A percentile compares a stretch with the other conserved stretches of the same genome.
Evolutionary conservation across 2,113 vertebrate species (phyloP).

Genomic region (Triplophysa rosa): DNA sequence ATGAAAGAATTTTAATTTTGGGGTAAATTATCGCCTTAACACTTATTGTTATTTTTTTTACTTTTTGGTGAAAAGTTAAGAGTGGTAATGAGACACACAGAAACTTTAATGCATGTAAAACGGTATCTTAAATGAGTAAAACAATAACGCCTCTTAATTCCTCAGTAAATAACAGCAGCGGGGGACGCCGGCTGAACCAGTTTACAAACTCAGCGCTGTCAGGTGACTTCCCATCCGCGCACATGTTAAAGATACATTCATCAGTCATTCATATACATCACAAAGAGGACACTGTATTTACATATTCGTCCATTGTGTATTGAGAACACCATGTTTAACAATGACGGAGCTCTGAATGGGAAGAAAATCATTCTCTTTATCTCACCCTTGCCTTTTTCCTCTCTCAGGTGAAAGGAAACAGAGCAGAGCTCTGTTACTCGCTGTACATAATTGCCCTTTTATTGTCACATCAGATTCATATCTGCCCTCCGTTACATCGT

Average conservation of each 20-base stretch:
- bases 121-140: background rate
- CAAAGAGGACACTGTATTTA: conserved; percentile 24
- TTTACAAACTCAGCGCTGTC: background rate
- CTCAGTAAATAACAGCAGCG: conserved; percentile 7
- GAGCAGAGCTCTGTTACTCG: conserved; percentile 53
- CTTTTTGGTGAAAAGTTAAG: background rate
- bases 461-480: conserved; percentile 79
- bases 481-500: conserved; percentile 57
- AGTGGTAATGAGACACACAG: background rate
- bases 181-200: background rate
- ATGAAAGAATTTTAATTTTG: too few relatives aligned
- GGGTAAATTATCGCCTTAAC: too few relatives aligned
- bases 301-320: conserved; percentile 18
- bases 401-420: conserved; percentile 58
- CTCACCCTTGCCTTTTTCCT: conserved; percentile 45
- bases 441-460: conserved; percentile 76
- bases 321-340: conserved; percentile 26
- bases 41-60: too few relatives aligned
- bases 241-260: conserved; percentile 13
- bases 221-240: background rate
- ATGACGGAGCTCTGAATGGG: conserved; percentile 15
- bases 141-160: background rate
- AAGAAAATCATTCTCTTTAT: conserved; percentile 46
- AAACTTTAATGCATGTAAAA: conserved; percentile 5
- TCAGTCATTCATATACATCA: conserved; percentile 29